Evolutionary conservation across 2,113 vertebrate genomes (phyloP), one percentile per base, ranked within the genome.

Genomic region (Stegostoma tigrinum): DNA sequence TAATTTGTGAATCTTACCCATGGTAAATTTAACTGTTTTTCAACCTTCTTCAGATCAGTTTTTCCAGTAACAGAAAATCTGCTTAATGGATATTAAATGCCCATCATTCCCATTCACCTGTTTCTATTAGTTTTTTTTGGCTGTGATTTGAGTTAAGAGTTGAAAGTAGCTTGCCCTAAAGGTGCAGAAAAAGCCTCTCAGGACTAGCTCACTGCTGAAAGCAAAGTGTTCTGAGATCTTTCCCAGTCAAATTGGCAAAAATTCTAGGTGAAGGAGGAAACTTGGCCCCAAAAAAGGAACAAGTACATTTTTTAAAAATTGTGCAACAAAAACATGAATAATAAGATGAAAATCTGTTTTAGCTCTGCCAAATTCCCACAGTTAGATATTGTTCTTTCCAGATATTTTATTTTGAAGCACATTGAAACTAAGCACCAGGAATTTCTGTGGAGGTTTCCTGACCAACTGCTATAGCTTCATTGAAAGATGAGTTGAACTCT

Each of bases 341-440:
- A 30, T 30, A 64, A 66, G 8, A 91, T 91, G 34, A 91, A 91
- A 91, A 34, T 91, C 89, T 91, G 30, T 91, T 89, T 91, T n/a
- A 21, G 34, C n/a, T 64, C 34, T 91, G 55, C 55, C 89, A 64
- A 64, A n/a, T 91, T 91, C 89, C 55, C 52, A 64, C 55, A 38
- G 89, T 91, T n/a, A 21, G 89, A 91, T 91, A 38, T 91, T 91
- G n/a, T 91, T 64, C 30, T 64, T 91, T 64, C 89, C 61, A 91
- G 30, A 21, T 30, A 34, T 30, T 15, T 52, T 55, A 55, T 91
- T n/a, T 91, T 91, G 61, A 91, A 91, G 45, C 38, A 86, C 7
- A 2, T 27, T 48, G 27, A 91, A 91, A 38, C 15, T 19, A n/a
- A 91, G 61, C 38, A n/a, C 17, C 89, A n/a, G 15, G 61, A 66